These are phyloP conservation scores for Allophyes oxyacanthae DNA, from an alignment of 2,888 invertebrate species.

Conservation along the genomic window DNA sequence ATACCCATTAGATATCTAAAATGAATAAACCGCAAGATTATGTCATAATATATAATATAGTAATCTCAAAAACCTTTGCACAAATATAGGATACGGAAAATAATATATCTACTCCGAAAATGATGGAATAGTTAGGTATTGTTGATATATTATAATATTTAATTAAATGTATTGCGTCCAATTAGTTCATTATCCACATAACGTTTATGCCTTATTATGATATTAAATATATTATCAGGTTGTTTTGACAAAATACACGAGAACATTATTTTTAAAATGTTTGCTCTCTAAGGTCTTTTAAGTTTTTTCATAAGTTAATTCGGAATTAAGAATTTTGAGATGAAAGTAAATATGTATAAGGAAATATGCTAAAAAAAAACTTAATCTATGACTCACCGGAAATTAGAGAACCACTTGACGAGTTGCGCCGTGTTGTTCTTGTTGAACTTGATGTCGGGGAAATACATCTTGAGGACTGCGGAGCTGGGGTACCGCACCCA, in stretches of 20 bases:
- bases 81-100: conserved; percentile 29
- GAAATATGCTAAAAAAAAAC: conserved; percentile 15
- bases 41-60: conserved; percentile 16
- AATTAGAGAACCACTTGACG: conserved; percentile 99
- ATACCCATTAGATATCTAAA: conserved; percentile 38
- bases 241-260: too few species aligned
- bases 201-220: conserved; percentile 36
- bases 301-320: too few species aligned
- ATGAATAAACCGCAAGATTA: conserved; percentile 43
- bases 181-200: neutral
- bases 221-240: neutral
- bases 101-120: neutral
- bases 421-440: conserved; percentile 99
- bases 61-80: conserved; percentile 10
- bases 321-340: too few species aligned
- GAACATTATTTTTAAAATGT: too few species aligned
- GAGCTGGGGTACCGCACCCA: conserved; percentile 99
- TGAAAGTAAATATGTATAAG: too few species aligned
- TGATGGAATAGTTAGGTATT: neutral
- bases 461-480: conserved; percentile 99
- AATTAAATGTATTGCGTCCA: neutral
- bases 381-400: conserved; percentile 93
- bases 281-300: too few species aligned
- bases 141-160: neutral
- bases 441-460: conserved; percentile 99